Conservation (phyloP, 1,140 invertebrate genomes). For the Caenorhabditis remanei region DNA sequence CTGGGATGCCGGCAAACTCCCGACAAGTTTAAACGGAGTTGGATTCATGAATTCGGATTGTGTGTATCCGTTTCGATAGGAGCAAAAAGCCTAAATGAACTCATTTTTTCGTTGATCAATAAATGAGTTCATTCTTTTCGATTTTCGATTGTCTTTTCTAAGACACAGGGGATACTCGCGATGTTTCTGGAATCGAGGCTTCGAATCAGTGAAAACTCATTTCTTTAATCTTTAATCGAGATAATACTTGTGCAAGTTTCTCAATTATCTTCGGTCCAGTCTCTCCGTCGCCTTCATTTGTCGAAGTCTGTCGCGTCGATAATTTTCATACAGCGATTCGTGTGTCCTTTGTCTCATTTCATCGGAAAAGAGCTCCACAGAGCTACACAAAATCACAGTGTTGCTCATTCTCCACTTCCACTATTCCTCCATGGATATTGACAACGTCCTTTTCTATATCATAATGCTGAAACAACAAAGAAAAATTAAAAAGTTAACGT, state of each 20-base stretch:
- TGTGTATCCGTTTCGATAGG: too few species aligned
- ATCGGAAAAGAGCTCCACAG: constrained; percentile 96
- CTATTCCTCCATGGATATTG: constrained; percentile 99
- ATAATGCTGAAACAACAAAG: too few species aligned
- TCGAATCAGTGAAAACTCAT: constrained; percentile 32
- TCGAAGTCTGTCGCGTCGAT: constrained; percentile 91
- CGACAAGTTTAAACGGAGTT: too few species aligned
- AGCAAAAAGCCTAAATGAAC: too few species aligned
- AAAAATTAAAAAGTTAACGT: neutral
- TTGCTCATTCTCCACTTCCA: constrained; percentile 98
- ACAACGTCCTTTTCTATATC: constrained; percentile 78
- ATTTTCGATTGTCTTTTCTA: too few species aligned
- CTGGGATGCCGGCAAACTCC: too few species aligned
- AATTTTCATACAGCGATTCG: constrained; percentile 92
- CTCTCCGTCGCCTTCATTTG: constrained; percentile 80
- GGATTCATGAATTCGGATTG: too few species aligned
- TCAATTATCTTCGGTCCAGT: constrained; percentile 75
- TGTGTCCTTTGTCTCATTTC: constrained; percentile 98
- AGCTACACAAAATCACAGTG: constrained; percentile 99
- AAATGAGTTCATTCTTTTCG: too few species aligned
- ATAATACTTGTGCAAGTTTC: constrained; percentile 66
- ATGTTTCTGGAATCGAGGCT: constrained; percentile 47
- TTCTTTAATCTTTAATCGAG: neutral
- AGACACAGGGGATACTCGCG: too few species aligned
- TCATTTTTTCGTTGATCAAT: too few species aligned